A percentile compares a stretch with the other conserved stretches of the same genome.
phyloP scores from a whole-genome alignment of 2,888 invertebrate species.

The Philhelius pedissequus region DNA sequence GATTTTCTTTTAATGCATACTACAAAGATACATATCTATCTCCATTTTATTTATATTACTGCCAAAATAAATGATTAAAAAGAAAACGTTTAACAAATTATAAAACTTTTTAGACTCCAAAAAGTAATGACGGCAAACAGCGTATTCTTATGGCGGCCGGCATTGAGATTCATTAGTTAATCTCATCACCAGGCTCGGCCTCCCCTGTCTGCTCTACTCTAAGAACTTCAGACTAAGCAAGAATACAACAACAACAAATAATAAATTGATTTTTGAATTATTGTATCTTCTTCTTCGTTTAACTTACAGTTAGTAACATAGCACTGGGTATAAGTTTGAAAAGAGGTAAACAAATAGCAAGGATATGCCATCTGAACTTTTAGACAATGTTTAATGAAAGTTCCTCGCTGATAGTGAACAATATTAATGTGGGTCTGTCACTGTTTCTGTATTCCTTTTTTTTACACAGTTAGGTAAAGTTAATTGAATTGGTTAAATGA shows the following conservation, averaged over 20 bases:
- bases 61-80: no score
- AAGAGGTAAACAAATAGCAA: neutral
- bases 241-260: neutral
- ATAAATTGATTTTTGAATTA: conserved; percentile 23
- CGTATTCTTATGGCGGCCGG: neutral
- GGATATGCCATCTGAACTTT: conserved; percentile 1
- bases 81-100: neutral
- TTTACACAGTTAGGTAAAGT: neutral
- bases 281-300: neutral
- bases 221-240: neutral
- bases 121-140: neutral
- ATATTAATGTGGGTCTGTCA: conserved; percentile 45
- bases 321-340: no score
- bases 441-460: neutral
- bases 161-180: conserved; percentile 31
- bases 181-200: neutral
- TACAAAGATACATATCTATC: no score
- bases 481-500: conserved; percentile 3
- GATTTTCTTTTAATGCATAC: no score
- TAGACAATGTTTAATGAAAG: conserved; percentile 32
- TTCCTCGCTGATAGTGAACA: conserved; percentile 19
- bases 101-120: neutral
- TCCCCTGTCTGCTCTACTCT: no score
- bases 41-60: no score
- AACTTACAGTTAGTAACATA: neutral